These are phyloP conservation scores for Hypomecis punctinalis DNA, from an alignment of 2,888 invertebrate species.

Conservation along the genomic window DNA sequence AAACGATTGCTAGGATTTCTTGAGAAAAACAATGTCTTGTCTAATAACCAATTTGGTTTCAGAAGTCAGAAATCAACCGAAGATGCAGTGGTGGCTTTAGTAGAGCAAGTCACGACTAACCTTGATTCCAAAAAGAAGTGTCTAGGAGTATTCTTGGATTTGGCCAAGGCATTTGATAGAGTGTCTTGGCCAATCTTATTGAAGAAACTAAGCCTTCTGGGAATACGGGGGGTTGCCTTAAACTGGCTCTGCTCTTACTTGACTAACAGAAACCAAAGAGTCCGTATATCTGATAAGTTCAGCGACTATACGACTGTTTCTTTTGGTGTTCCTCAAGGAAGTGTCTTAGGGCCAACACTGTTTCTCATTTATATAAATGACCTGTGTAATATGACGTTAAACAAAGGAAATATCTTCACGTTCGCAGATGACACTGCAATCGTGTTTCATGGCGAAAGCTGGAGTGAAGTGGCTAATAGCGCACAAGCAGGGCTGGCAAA, in stretches of 20 bases:
- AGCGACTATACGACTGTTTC: background rate
- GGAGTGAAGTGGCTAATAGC: background rate
- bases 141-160: too few relatives aligned
- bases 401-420: background rate
- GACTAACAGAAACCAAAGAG: background rate
- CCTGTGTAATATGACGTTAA: too few relatives aligned
- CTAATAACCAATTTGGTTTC: conserved; percentile 7
- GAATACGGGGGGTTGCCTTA: background rate
- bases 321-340: conserved; percentile 1
- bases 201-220: background rate
- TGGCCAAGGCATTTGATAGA: too few relatives aligned
- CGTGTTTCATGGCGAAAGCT: background rate
- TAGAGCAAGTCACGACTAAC: background rate
- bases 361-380: too few relatives aligned
- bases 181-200: background rate
- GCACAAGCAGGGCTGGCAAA: background rate
- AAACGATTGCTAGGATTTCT: conserved; percentile 7
- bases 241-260: background rate
- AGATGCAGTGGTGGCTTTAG: conserved; percentile 6
- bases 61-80: conserved; percentile 2
- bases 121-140: background rate
- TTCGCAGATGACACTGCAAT: background rate
- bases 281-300: background rate
- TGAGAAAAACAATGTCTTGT: background rate
- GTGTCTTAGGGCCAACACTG: background rate